phyloP scores from a whole-genome alignment of 2,113 vertebrate genomes.

The Leptocoma aspasia region DNA sequence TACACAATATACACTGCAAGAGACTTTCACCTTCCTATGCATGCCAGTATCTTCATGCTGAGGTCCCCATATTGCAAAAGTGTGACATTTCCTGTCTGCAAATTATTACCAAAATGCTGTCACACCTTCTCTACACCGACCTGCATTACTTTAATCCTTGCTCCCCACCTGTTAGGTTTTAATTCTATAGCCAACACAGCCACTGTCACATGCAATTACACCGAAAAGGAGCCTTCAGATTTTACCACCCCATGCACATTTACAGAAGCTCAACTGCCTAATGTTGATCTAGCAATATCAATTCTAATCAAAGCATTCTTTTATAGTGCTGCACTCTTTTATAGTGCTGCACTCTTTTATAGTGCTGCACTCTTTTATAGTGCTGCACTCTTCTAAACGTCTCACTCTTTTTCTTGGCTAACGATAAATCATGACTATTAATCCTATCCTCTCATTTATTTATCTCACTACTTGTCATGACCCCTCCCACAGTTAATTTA shows the following conservation, averaged over 20 bases:
- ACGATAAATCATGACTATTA: background rate
- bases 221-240: background rate
- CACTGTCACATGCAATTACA: accelerated
- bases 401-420: background rate
- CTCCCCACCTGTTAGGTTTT: background rate
- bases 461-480: background rate
- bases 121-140: background rate
- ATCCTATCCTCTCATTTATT: background rate
- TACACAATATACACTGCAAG: background rate
- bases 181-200: background rate
- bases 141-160: background rate
- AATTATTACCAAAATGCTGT: background rate
- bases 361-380: too few species aligned
- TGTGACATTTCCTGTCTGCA: background rate
- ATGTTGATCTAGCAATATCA: background rate
- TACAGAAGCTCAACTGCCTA: background rate
- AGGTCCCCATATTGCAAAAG: background rate
- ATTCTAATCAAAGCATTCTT: background rate
- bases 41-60: background rate
- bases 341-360: too few species aligned
- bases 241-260: background rate
- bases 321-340: background rate
- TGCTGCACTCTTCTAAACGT: background rate
- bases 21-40: background rate
- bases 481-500: background rate